A percentile compares a stretch with the other conserved stretches of the same genome.
Conservation (phyloP, 2,797 vertebrate genomes). For the Hapalemur alaotrensis region DNA sequence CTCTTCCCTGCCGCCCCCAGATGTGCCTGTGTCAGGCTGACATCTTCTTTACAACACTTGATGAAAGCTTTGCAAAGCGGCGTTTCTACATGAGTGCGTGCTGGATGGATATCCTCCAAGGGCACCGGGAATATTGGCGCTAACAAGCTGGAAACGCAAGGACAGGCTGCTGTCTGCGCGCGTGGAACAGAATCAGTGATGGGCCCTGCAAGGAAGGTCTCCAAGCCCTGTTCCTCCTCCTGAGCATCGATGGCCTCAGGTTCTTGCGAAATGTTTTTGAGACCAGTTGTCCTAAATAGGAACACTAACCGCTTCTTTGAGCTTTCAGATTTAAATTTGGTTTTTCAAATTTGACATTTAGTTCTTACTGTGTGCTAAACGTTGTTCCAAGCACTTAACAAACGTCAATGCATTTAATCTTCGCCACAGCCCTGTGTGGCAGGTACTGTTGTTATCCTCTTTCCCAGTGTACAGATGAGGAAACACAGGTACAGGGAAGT, state of each 20-base stretch:
- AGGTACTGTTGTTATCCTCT: background rate
- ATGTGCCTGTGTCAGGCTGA: conserved; percentile 31
- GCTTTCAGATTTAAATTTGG: background rate
- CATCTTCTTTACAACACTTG: conserved; percentile 55
- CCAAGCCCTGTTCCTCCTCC: background rate
- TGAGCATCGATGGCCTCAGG: background rate
- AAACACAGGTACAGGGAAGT: background rate
- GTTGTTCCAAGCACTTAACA: background rate
- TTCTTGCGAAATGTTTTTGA: background rate
- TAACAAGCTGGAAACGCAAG: conserved; percentile 25
- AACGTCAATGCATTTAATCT: background rate
- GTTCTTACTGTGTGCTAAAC: background rate
- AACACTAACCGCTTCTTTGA: background rate
- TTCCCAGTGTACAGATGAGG: background rate
- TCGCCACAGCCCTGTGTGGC: background rate
- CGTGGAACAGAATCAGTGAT: background rate
- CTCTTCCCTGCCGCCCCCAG: background rate
- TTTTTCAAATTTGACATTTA: background rate
- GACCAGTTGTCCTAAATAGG: background rate
- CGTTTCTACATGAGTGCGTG: conserved; percentile 9
- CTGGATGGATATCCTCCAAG: conserved; percentile 43
- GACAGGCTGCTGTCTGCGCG: background rate
- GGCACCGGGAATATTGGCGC: background rate
- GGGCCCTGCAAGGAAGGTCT: background rate
- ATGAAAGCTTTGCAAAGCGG: conserved; percentile 25